Evolutionary conservation across 2,888 invertebrate genomes (phyloP).

Genomic region (Spodoptera exigua): DNA sequence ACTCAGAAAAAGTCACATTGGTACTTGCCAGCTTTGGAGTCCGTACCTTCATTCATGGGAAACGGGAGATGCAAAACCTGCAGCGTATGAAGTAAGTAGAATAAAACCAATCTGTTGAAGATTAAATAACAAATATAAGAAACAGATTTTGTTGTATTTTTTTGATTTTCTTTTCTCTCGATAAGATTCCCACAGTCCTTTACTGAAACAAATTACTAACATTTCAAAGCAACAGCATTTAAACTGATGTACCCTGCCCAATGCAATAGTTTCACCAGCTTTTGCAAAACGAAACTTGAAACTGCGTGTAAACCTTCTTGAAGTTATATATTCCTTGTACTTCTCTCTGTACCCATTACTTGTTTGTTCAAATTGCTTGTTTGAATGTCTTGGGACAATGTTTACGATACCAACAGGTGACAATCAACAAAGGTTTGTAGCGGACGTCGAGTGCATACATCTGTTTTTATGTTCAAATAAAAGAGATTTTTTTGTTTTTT

Average conservation of each 20-base stretch:
- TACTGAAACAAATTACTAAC: constrained; percentile 10
- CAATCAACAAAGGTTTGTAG: constrained; percentile 70
- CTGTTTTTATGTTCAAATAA: constrained; percentile 37
- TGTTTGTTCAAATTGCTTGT: constrained; percentile 72
- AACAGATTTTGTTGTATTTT: too few species aligned
- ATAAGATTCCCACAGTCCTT: not conserved
- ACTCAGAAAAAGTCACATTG: too few species aligned
- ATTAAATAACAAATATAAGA: too few species aligned
- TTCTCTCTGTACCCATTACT: constrained; percentile 56
- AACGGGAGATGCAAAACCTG: too few species aligned
- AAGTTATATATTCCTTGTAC: constrained; percentile 43
- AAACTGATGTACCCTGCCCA: constrained; percentile 17
- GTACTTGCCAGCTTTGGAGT: too few species aligned
- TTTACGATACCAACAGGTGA: constrained; percentile 78
- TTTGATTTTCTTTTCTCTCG: not conserved
- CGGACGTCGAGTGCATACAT: constrained; percentile 47
- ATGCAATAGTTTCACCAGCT: constrained; percentile 6
- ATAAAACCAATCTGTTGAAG: too few species aligned
- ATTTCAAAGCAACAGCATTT: constrained; percentile 13
- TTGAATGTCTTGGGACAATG: constrained; percentile 76
- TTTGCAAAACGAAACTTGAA: constrained; percentile 52
- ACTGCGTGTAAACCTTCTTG: constrained; percentile 42
- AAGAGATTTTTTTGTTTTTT: constrained; percentile 1
- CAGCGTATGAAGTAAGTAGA: too few species aligned
- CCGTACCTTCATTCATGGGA: too few species aligned